phyloP scores from a whole-genome alignment of 2,113 vertebrate genomes.

The Egretta garzetta region DNA sequence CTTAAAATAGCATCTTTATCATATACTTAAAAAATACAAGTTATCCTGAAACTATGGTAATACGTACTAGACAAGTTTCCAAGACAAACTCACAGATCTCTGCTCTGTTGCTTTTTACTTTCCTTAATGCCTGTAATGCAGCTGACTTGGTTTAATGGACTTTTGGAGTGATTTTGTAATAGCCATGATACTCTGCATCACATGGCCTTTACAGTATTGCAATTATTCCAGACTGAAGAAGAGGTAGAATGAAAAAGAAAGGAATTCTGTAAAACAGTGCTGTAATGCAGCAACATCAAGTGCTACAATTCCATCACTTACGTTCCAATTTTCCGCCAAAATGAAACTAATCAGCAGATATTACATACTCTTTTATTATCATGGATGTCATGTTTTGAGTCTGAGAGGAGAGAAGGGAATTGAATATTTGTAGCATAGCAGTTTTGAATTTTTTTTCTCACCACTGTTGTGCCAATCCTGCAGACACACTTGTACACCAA shows the following conservation, averaged over 20 bases:
- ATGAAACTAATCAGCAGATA: not conserved
- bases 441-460: not conserved
- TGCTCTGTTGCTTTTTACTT: not conserved
- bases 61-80: not conserved
- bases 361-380: not conserved
- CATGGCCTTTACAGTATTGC: not conserved
- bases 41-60: not conserved
- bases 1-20: not conserved
- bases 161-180: not conserved
- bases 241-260: not conserved
- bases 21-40: not conserved
- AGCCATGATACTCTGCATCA: not conserved
- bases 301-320: not conserved
- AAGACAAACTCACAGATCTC: not conserved
- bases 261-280: not conserved
- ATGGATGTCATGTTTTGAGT: not conserved
- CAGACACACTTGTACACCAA: not conserved
- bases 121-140: not conserved
- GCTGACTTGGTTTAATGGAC: not conserved
- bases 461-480: not conserved
- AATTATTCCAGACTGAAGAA: not conserved
- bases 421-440: not conserved
- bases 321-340: not conserved
- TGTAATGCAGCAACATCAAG: not conserved
- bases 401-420: not conserved